Base-by-base conservation (phyloP, 1,140 invertebrate species). In the Drosophila pachea region DNA sequence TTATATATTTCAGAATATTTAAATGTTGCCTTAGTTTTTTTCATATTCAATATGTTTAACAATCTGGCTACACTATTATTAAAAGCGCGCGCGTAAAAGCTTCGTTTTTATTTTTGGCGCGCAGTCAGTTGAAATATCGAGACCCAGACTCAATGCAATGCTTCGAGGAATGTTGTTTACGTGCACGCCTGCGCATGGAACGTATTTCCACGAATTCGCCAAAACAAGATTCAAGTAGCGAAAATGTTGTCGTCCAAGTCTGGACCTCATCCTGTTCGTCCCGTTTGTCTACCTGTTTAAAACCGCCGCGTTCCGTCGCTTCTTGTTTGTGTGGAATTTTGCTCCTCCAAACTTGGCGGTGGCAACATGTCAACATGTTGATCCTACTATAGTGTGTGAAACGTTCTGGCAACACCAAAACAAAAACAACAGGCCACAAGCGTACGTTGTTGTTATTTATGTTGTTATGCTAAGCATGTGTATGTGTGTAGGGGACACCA, bases 271-370 rank as follows among this genome's bases (percentile, higher is more conserved):
- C 76, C 81, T 86, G 82, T 86, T 86, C 79, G 73, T 84, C 81
- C 79, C 79, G 79, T 84, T 82, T 74, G 62, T 73, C 70, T 86
- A 81, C 76, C 81, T 86, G 73, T 72, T 61, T 56, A 45, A 62
- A 68, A 72, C 81, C 73, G 22, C 77, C 67, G 53, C 74, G 16
- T 66, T 74, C 64, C 82, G 61, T 74, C 81, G 58, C 81, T 86
- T 86, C 81, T 86, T 86, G 81, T 86, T 86, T 86, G 81, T 86
- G 82, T 86, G 77, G 70, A 43, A 16, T 86, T 79, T 86, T 67
- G 68, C 71, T 69, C 82, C 81, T 31, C 56, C 81, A 65, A 86
- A 58, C 76, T 64, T 67, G 31, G 14, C 22, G 68, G 69, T 47
- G 59, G 63, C 45, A 56, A 40, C 43, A 68, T 43, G 81, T 76